Evolutionary conservation across 2,888 invertebrate genomes (phyloP), one percentile per base, ranked within the genome.

Genomic region (Limnephilus auricula): DNA sequence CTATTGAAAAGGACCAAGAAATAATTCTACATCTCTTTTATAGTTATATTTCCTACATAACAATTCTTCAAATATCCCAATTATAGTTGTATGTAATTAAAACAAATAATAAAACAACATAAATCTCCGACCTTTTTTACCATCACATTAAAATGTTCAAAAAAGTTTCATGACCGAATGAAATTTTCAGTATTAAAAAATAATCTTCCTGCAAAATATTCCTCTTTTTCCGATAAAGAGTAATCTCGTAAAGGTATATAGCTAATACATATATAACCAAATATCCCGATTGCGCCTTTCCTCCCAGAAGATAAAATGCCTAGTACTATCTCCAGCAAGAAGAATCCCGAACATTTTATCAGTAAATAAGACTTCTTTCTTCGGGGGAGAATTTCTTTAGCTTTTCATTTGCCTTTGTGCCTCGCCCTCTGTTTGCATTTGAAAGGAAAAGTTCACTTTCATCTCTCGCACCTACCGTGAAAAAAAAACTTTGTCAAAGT

Each of bases 401-500:
- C 78, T 65, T 40, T 50, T 40, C 87, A 78, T 32, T 34, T 78
- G 65, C 78, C 87, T 88, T 88, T 88, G 87, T 88, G 87, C 78
- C 78, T 78, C 30, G 12, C 87, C 34, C 87, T 79, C 79, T 88
- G 87, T 88, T 88, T 88, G 87, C 87, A 88, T 88, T 78, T 78
- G 87, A 88, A 88, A 78, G 87, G 87, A 78, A 88, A 88, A 88
- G 87, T 88, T 88, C 87, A 88, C 87, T 88, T 88, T 88, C 78
- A 88, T 88, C 87, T 65, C 87, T 65, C 86, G 34, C 87, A 88
- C 87, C 87, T 78, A 88, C n/a, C 40, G 18, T 31, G 45, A 18
- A 86, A 40, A 78, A 87, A 87, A 87, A 78, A 65, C 25, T 65
- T 31, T 37, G 10, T 34, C 2, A n/a, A 88, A 88, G 79, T 78